Evolutionary conservation across 2,113 vertebrate species (phyloP), one percentile per base, ranked within the genome.

Genomic region (Ifrita kowaldi): DNA sequence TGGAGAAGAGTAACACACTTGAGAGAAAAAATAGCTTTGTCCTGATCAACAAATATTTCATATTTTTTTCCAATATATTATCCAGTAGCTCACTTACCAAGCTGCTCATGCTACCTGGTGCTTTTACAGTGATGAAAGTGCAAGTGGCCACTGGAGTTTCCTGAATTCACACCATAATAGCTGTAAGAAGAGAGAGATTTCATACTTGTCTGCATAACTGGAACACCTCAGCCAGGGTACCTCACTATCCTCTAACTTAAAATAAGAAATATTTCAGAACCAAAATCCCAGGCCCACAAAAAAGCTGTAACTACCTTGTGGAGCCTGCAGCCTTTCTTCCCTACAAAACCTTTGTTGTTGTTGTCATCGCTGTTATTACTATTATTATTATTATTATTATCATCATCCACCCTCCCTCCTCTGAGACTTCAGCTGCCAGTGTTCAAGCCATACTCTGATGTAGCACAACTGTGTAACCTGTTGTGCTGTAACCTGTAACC

Each of bases 111-210:
- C 6, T 96, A 89, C 35, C 95, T 94, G 0, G 56, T 59, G 32
- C 13, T 89, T 92, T 23, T 49, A 53, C 30, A 97, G 57, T 10
- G 82, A 71, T 24, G 10, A 74, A 98, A 94, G 60, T 60, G 88
- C 35, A 97, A 87, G 22, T 68, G 67, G 20, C 84, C 70, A 2
- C n/a, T 81, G 70, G 78, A 80, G 78, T 95, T 95, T 97, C 95
- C 69, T 85, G 68, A 89, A 98, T 64, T 97, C 96, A 98, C 20
- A 65, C 73, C 19, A 44, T 3, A 67, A 87, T 10, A 46, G 84
- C 88, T 3, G n/a, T 71, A 64, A 89, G 44, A 93, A 97, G 69
- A 60, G 78, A 55, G 62, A 83, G 4, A 95, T 87, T 91, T 81
- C 55, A 35, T 37, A 27, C 6, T 56, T 41, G 19, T 47, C 50